phyloP scores from a whole-genome alignment of 2,888 invertebrate genomes.

The Chymomyza procnemis region DNA sequence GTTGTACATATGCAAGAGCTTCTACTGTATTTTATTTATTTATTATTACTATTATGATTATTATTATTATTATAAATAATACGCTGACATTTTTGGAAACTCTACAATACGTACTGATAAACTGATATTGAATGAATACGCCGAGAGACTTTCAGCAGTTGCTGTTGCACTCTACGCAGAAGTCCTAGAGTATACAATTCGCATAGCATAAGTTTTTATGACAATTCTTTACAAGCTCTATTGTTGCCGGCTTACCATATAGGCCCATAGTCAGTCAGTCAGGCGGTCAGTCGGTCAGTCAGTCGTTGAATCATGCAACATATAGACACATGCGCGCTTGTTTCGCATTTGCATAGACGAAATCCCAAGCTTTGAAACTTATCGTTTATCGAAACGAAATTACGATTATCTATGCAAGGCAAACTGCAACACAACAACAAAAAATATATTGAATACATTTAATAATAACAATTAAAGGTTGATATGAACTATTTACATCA shows the following conservation, averaged over 20 bases:
- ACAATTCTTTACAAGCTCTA: background rate
- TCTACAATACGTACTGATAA: background rate
- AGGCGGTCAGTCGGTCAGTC: too few relatives aligned
- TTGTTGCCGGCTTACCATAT: background rate
- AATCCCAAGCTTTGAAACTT: background rate
- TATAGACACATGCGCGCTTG: background rate
- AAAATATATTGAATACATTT: conserved; percentile 6
- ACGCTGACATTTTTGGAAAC: background rate
- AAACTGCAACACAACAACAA: background rate
- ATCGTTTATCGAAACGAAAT: background rate
- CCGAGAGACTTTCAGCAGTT: background rate
- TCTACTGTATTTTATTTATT: too few relatives aligned
- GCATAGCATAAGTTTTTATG: background rate
- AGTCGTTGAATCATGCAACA: background rate
- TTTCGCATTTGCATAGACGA: background rate
- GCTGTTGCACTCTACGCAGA: background rate
- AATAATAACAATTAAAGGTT: conserved; percentile 64
- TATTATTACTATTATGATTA: too few relatives aligned
- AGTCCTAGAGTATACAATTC: background rate
- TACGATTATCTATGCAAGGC: background rate
- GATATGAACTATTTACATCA: conserved; percentile 75
- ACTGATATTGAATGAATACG: background rate
- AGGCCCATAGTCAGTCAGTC: background rate
- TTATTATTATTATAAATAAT: too few relatives aligned
- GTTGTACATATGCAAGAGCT: too few relatives aligned